A percentile compares a stretch with the other conserved stretches of the same genome.
phyloP scores from a whole-genome alignment of 2,797 vertebrate species.

The Pseudopleuronectes americanus region DNA sequence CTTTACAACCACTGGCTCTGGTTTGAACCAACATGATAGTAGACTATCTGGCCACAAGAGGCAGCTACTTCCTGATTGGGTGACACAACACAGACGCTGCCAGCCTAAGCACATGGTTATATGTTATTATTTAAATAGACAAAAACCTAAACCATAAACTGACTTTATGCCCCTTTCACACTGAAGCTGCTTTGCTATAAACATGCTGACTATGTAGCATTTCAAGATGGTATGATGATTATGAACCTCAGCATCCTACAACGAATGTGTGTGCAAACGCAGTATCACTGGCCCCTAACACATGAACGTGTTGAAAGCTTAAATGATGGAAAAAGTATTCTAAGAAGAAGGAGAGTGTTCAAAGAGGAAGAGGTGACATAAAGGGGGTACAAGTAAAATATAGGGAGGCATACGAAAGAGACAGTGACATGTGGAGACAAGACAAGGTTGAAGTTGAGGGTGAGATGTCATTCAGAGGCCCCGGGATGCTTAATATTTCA shows the following conservation, averaged over 20 bases:
- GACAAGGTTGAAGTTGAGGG: conserved; percentile 73
- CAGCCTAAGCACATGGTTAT: no score
- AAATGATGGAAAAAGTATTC: neutral
- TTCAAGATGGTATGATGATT: neutral
- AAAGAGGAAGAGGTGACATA: conserved; percentile 23
- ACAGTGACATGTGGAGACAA: conserved; percentile 61
- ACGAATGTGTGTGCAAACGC: neutral
- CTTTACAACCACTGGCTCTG: neutral
- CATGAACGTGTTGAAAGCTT: conserved; percentile 4
- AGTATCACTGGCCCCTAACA: neutral
- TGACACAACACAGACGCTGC: neutral
- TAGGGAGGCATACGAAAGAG: conserved; percentile 35
- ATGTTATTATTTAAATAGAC: no score
- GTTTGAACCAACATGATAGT: neutral
- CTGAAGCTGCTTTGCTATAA: no score
- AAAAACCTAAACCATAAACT: no score
- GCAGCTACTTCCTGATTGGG: neutral
- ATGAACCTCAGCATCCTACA: neutral
- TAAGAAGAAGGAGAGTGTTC: conserved; percentile 9
- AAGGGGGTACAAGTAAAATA: conserved; percentile 45
- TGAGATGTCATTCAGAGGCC: conserved; percentile 79
- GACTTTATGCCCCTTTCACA: no score
- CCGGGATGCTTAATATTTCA: conserved; percentile 82
- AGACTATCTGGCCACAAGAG: neutral
- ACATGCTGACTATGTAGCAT: neutral